Evolutionary conservation across 2,113 vertebrate genomes (phyloP).

Genomic region (Lycocorax pyrrhopterus): DNA sequence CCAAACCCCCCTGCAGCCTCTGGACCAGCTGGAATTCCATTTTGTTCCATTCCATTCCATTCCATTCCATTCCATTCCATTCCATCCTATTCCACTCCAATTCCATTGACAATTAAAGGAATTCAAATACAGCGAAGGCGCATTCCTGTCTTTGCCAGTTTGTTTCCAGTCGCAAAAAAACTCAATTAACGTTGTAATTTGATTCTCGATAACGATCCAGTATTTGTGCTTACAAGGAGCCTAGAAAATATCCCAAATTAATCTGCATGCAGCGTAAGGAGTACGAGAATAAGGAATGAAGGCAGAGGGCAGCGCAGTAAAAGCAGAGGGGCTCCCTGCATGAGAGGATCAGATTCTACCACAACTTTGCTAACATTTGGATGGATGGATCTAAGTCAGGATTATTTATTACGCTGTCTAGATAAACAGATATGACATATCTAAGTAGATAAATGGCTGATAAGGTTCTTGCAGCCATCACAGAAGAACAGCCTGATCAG

Average conservation of each 20-base stretch:
- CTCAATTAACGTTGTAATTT: not conserved
- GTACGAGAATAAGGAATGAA: not conserved
- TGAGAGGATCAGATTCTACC: not conserved
- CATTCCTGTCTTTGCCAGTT: not conserved
- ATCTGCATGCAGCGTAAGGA: not conserved
- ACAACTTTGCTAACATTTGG: not conserved
- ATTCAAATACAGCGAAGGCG: not conserved
- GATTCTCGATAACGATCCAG: not conserved
- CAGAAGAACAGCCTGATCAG: not conserved
- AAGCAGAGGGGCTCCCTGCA: not conserved
- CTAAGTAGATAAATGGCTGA: not conserved
- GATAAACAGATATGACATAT: not conserved
- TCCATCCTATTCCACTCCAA: not conserved
- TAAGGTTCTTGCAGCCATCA: not conserved
- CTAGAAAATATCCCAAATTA: not conserved
- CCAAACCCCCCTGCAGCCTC: not conserved
- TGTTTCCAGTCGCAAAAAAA: not conserved
- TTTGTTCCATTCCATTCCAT: not conserved
- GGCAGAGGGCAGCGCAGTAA: not conserved
- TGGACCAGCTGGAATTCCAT: not conserved
- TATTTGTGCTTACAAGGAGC: not conserved
- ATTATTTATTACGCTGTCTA: not conserved
- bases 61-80: too few relatives aligned
- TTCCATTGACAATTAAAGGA: not conserved
- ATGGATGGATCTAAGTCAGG: not conserved